Base-by-base conservation (phyloP, 1,140 invertebrate genomes). In the Tetragnatha versicolor region DNA sequence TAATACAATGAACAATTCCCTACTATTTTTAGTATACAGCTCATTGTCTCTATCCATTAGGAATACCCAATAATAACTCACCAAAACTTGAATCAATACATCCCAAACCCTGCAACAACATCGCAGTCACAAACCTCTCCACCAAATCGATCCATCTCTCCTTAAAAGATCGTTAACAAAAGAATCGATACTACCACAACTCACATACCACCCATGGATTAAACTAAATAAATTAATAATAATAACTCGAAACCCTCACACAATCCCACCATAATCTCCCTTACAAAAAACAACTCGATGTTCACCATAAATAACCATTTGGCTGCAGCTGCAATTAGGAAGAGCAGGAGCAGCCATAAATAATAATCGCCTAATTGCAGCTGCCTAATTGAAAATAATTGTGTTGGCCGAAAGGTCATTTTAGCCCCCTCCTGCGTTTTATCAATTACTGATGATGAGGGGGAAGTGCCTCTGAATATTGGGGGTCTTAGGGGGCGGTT, bases 351-450 rank as follows among this genome's bases (percentile, higher is more conserved):
- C 29, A 47, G 4, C 58, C 39, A 75, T 75, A 75, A 75, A 75
- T 75, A 75, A 75, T 49, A 75, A 49, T 75, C 35, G 37, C 55
- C 29, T 75, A 75, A 75, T 75, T 75, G 72, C 53, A 20, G 20
- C 7, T 35, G 17, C 72, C 63, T 75, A 75, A 75, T 75, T 75
- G 72, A 75, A 75, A 75, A 75, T 75, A 75, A 75, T 75, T 75
- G 58, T 31, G 27, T 29, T 31, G 39, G 39, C 20, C 72, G 27
- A 75, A 75, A 75, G 72, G 72, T 75, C 72, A 49, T 27, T 73
- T 22, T 51, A 35, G 14, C 29, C 25, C 27, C n/a, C 31, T 37
- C 9, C 25, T 25, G 14, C 17, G 12, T 27, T 31, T 25, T 20
- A 27, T 53, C 47, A 37, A 55, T 61, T 75, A 49, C 37, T 63